Conservation (phyloP, 2,113 vertebrate species). For the Isichthys henryi region DNA sequence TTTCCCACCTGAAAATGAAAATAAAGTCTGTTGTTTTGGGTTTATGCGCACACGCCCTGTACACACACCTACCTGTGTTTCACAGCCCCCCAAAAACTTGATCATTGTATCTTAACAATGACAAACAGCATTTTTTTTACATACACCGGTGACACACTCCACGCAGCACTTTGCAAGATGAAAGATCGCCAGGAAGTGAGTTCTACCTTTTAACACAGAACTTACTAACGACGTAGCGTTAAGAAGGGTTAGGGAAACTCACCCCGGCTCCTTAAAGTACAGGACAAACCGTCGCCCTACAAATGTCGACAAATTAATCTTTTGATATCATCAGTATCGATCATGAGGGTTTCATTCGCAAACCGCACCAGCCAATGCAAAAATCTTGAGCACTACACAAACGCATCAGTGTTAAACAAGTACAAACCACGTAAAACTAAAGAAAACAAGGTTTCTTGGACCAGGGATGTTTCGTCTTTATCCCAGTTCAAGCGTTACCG, state of each 20-base stretch:
- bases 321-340: not conserved
- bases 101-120: not conserved
- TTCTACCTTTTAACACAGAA: no score
- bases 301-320: not conserved
- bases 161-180: not conserved
- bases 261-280: not conserved
- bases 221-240: no score
- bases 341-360: not conserved
- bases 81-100: not conserved
- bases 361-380: not conserved
- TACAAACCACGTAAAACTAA: not conserved
- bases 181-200: not conserved
- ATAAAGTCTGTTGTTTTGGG: not conserved
- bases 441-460: not conserved
- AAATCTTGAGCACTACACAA: not conserved
- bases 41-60: not conserved
- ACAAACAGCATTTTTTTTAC: not conserved
- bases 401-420: not conserved
- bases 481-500: not conserved
- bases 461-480: not conserved
- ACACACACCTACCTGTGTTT: not conserved
- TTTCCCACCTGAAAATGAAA: constrained; percentile 1
- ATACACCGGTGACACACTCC: not conserved
- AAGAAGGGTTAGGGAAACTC: no score
- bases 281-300: not conserved